Percentiles rank a stretch among this genome's conserved stretches.
These are phyloP conservation scores for Dendrocincla tyrannina DNA, from an alignment of 2,797 vertebrate genomes.

Conservation along the genomic window DNA sequence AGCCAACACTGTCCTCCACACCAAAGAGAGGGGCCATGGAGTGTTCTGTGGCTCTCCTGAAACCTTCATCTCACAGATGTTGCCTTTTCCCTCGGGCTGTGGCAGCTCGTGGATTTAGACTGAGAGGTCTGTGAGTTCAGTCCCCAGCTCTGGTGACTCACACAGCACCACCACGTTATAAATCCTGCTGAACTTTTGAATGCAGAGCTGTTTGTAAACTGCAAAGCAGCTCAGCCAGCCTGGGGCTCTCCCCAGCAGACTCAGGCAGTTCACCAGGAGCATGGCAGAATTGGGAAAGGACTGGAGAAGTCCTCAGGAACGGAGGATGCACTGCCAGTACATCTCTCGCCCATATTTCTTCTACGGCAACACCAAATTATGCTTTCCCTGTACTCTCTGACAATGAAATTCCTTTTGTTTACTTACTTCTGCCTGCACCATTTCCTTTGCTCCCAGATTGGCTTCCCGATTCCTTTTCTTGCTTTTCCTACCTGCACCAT, in stretches of 20 bases:
- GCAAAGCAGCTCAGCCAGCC: background rate
- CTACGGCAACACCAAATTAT: background rate
- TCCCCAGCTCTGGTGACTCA: slow-evolving; percentile 29
- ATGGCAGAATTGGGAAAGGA: background rate
- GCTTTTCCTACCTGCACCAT: background rate
- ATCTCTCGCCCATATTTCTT: background rate
- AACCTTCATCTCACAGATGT: background rate
- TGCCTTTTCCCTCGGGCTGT: background rate
- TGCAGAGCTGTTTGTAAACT: background rate
- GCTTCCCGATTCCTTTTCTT: background rate
- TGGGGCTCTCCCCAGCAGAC: background rate
- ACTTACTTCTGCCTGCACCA: background rate
- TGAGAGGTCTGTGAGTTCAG: background rate
- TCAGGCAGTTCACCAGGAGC: background rate
- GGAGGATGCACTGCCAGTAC: accelerated
- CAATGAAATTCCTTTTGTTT: background rate
- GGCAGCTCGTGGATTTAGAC: slow-evolving; percentile 5
- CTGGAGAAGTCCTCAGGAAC: background rate
- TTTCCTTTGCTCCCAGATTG: background rate
- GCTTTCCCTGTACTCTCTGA: background rate
- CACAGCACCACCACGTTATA: accelerated
- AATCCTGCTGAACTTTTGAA: slow-evolving; percentile 19
- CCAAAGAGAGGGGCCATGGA: accelerated
- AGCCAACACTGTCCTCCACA: background rate
- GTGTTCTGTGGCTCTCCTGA: background rate